A percentile compares a stretch with the other conserved stretches of the same genome.
Evolutionary conservation across 1,140 invertebrate genomes (phyloP).

Genomic region (Leptinotarsa defecta): DNA sequence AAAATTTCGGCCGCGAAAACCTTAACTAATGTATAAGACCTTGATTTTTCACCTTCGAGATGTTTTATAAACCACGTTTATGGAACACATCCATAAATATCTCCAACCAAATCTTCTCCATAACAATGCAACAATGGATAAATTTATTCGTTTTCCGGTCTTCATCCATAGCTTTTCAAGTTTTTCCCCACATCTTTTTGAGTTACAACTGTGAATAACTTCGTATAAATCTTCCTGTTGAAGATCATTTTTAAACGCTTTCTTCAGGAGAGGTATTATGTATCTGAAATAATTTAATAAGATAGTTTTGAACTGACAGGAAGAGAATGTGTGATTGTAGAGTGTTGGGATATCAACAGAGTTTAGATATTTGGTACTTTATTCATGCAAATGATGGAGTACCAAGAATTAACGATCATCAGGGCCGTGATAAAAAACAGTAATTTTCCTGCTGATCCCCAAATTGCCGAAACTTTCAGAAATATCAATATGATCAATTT

Average conservation of each 20-base stretch:
- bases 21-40: no score
- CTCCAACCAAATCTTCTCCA: constrained; percentile 25
- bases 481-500: no score
- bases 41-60: neutral
- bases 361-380: no score
- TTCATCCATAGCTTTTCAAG: constrained; percentile 39
- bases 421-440: no score
- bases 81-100: constrained; percentile 20
- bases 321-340: no score
- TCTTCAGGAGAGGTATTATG: constrained; percentile 34
- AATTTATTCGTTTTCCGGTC: constrained; percentile 16
- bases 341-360: no score
- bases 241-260: constrained; percentile 42
- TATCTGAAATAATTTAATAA: constrained; percentile 34
- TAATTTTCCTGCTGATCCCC: no score
- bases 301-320: no score
- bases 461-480: no score
- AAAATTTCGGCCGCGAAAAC: no score
- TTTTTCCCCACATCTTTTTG: constrained; percentile 37
- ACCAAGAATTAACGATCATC: no score
- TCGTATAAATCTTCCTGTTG: constrained; percentile 47
- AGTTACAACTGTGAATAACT: constrained; percentile 39
- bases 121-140: constrained; percentile 4
- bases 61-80: neutral
- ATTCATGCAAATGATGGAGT: no score